Evolutionary conservation across 2,797 vertebrate species (phyloP).

Genomic region (Helicolenus hilgendorfi): DNA sequence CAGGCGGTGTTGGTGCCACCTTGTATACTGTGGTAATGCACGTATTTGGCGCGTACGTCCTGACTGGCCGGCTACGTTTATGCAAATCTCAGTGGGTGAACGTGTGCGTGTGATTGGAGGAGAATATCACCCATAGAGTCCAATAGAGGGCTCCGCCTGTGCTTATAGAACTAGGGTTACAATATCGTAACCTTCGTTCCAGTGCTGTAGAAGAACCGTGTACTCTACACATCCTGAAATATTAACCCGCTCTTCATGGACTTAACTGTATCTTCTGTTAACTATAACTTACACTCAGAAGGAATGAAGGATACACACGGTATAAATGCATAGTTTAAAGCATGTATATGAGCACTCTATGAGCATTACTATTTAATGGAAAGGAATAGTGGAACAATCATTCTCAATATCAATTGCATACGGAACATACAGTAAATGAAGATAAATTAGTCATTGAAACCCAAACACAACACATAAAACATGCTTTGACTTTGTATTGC

Average conservation of each 20-base stretch:
- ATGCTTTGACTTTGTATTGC: not conserved
- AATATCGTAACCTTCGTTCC: not conserved
- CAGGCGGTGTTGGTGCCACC: no score
- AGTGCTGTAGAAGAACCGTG: no score
- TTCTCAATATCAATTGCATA: not conserved
- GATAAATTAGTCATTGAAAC: not conserved
- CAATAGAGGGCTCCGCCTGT: not conserved
- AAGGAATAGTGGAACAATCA: not conserved
- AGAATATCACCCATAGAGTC: no score
- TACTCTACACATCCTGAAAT: not conserved
- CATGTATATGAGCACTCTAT: not conserved
- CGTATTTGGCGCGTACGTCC: no score
- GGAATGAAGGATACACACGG: not conserved
- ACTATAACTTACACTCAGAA: not conserved
- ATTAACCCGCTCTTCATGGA: not conserved
- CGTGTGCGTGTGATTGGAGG: no score
- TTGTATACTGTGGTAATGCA: no score
- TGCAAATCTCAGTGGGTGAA: no score
- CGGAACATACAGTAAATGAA: not conserved
- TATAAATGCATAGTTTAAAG: not conserved
- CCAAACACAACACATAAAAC: not conserved
- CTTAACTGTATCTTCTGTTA: not conserved
- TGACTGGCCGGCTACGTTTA: no score
- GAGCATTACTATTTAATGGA: not conserved
- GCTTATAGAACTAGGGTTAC: not conserved